phyloP scores from a whole-genome alignment of 2,113 vertebrate species.

The Tylochromis polylepis region DNA sequence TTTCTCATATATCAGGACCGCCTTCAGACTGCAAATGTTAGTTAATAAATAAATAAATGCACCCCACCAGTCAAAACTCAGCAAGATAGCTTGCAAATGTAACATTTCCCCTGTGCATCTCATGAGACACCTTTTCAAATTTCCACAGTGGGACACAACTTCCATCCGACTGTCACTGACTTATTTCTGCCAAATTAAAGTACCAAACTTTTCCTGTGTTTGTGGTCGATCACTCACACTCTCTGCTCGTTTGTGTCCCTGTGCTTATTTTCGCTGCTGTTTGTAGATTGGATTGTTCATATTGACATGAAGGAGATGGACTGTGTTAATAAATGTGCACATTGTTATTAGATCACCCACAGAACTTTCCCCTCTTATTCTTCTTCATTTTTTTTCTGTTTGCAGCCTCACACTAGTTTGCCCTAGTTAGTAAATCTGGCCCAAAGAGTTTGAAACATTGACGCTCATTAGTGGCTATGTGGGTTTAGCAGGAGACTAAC shows the following conservation, averaged over 20 bases:
- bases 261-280: fast-evolving
- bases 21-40: not conserved
- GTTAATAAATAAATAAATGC: not conserved
- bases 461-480: slow-evolving; percentile 12
- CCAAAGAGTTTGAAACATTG: not conserved
- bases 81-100: not conserved
- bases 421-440: not conserved
- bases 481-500: slow-evolving; percentile 2
- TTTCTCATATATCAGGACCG: not conserved
- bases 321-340: not conserved
- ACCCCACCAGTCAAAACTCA: not conserved
- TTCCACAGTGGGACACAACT: not conserved
- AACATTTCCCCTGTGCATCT: not conserved
- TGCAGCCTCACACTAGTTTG: not conserved
- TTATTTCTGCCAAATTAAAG: not conserved
- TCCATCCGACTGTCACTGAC: not conserved
- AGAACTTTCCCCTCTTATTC: not conserved
- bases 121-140: not conserved
- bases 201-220: not conserved
- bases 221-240: not conserved
- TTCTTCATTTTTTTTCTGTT: not conserved
- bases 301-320: not conserved
- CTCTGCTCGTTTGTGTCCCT: not conserved
- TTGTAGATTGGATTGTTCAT: not conserved
- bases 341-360: not conserved